Evolutionary conservation across 2,797 vertebrate genomes (phyloP).

Genomic region (Myioborus miniatus): DNA sequence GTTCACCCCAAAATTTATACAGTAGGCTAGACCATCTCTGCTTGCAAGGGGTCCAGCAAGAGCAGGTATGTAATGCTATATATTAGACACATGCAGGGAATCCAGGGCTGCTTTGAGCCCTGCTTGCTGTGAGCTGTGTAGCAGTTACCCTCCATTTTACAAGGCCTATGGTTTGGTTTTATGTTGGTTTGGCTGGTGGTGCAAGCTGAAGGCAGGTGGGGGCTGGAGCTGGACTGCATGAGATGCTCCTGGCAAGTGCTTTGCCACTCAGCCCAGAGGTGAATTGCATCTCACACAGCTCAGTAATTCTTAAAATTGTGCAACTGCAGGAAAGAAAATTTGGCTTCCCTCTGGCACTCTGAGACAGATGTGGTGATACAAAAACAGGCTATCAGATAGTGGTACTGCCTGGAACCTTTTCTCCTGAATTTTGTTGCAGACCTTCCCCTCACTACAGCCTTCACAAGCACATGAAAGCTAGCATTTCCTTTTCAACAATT

Average conservation of each 20-base stretch:
- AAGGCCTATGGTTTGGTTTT: neutral
- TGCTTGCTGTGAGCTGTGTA: neutral
- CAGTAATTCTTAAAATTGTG: neutral
- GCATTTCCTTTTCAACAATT: neutral
- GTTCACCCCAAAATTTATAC: neutral
- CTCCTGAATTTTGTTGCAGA: neutral
- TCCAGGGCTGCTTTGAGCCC: conserved; percentile 4
- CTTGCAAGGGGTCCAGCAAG: neutral
- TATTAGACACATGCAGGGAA: neutral
- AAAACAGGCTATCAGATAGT: neutral
- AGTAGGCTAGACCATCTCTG: neutral
- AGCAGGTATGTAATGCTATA: neutral
- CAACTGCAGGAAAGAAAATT: neutral
- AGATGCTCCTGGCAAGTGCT: neutral
- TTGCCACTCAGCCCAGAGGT: neutral
- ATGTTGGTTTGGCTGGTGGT: neutral
- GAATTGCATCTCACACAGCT: neutral
- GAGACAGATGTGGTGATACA: neutral
- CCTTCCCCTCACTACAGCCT: neutral
- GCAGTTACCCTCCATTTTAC: neutral
- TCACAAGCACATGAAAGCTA: neutral
- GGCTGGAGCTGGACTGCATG: neutral
- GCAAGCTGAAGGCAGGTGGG: neutral
- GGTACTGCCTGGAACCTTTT: neutral
- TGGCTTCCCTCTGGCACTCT: neutral